These are phyloP conservation scores for Sorex fumeus DNA, from an alignment of 2,113 vertebrate species.

Conservation along the genomic window DNA sequence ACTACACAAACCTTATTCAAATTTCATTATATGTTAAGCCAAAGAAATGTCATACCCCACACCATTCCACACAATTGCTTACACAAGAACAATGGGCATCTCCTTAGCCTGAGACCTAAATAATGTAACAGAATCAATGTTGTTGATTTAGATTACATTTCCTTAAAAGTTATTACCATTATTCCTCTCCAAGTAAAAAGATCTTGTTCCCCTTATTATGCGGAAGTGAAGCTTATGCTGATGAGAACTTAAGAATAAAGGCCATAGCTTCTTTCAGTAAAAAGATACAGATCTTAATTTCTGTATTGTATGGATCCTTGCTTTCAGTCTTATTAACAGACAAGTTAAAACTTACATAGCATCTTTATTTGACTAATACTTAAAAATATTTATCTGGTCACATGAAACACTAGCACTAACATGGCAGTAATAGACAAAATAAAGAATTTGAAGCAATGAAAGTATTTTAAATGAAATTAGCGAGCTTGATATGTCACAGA, in stretches of 20 bases:
- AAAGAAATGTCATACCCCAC: conserved; percentile 84
- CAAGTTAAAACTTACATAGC: conserved; percentile 45
- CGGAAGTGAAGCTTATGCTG: conserved; percentile 71
- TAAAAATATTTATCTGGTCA: conserved; percentile 57
- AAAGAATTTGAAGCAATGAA: background rate
- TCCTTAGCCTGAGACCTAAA: conserved; percentile 80
- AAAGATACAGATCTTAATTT: conserved; percentile 71
- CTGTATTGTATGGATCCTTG: conserved; percentile 8
- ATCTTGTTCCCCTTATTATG: conserved; percentile 52
- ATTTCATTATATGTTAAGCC: conserved; percentile 85
- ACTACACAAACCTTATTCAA: conserved; percentile 87
- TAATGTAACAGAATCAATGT: conserved; percentile 79
- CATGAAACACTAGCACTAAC: background rate
- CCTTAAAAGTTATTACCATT: conserved; percentile 68
- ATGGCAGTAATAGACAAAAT: background rate
- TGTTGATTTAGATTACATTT: conserved; percentile 70
- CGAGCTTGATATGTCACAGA: background rate
- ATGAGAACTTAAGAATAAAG: conserved; percentile 67
- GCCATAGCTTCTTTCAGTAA: conserved; percentile 21
- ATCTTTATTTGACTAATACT: conserved; percentile 60
- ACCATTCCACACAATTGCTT: conserved; percentile 72
- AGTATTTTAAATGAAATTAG: background rate
- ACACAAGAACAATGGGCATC: conserved; percentile 70
- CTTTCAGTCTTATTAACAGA: conserved; percentile 49
- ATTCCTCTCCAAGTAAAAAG: conserved; percentile 65